These are phyloP conservation scores for Sarcophaga rosellei DNA, from an alignment of 2,888 invertebrate species.

Conservation along the genomic window DNA sequence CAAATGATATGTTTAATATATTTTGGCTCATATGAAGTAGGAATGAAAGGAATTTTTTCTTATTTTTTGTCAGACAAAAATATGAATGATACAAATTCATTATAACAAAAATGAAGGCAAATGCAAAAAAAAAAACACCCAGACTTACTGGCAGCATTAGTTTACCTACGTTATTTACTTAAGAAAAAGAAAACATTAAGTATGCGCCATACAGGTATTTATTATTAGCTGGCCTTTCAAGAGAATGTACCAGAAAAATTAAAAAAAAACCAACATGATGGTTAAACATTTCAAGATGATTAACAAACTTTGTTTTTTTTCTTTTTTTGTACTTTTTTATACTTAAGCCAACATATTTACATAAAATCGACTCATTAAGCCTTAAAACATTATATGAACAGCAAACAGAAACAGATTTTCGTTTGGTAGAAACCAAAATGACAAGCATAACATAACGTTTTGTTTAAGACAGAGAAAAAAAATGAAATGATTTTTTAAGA, in stretches of 20 bases:
- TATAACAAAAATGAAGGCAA: background rate
- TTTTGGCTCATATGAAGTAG: slow-evolving; percentile 43
- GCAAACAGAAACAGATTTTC: background rate
- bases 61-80: background rate
- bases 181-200: slow-evolving; percentile 50
- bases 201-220: slow-evolving; percentile 1
- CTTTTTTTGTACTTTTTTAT: background rate
- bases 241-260: background rate
- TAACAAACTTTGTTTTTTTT: slow-evolving; percentile 8
- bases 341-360: slow-evolving; percentile 59
- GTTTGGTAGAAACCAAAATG: slow-evolving; percentile 29
- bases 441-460: slow-evolving; percentile 66
- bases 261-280: slow-evolving; percentile 29
- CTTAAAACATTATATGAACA: slow-evolving; percentile 51
- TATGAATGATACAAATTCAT: slow-evolving; percentile 25
- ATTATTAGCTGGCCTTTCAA: background rate
- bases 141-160: slow-evolving; percentile 35
- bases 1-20: slow-evolving; percentile 57
- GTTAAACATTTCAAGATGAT: slow-evolving; percentile 57
- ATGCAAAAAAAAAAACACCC: background rate
- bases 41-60: background rate
- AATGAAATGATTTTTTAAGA: slow-evolving; percentile 46
- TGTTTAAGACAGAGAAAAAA: slow-evolving; percentile 36
- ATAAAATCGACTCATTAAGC: slow-evolving; percentile 64
- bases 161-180: slow-evolving; percentile 4